phyloP scores from a whole-genome alignment of 2,888 invertebrate genomes.

The Gymnoscelis rufifasciata region DNA sequence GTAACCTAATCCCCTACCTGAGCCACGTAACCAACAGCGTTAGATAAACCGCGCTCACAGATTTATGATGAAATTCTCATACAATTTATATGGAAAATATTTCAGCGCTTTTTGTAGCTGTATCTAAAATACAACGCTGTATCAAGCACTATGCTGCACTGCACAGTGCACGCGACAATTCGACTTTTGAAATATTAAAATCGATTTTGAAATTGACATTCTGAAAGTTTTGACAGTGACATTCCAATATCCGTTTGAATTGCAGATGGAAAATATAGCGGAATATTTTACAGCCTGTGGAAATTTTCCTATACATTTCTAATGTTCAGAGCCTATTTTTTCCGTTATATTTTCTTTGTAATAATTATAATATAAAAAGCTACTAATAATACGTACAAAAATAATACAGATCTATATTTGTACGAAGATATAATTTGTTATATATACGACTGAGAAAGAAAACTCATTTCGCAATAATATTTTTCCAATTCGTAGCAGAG shows the following conservation, averaged over 20 bases:
- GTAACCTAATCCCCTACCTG: conserved; percentile 13
- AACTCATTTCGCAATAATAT: background rate
- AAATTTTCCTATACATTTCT: no score
- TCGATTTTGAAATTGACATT: background rate
- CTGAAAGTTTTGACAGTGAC: conserved; percentile 16
- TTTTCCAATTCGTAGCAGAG: background rate
- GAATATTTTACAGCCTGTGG: no score
- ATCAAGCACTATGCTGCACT: background rate
- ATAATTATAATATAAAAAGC: no score
- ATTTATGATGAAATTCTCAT: background rate
- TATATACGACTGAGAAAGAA: no score
- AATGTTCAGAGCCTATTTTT: no score
- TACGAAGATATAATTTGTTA: no score
- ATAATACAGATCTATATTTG: no score
- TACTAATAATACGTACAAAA: no score
- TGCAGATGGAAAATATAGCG: background rate
- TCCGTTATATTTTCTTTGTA: no score
- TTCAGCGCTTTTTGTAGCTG: conserved; percentile 2
- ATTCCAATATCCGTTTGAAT: conserved; percentile 6
- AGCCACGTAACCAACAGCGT: conserved; percentile 8
- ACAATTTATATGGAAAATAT: conserved; percentile 4
- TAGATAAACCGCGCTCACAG: conserved; percentile 7
- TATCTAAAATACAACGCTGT: background rate
- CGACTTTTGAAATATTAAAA: conserved; percentile 10
- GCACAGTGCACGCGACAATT: background rate